Evolutionary conservation across 2,113 vertebrate species (phyloP).

Genomic region (Emydocephalus ijimae): DNA sequence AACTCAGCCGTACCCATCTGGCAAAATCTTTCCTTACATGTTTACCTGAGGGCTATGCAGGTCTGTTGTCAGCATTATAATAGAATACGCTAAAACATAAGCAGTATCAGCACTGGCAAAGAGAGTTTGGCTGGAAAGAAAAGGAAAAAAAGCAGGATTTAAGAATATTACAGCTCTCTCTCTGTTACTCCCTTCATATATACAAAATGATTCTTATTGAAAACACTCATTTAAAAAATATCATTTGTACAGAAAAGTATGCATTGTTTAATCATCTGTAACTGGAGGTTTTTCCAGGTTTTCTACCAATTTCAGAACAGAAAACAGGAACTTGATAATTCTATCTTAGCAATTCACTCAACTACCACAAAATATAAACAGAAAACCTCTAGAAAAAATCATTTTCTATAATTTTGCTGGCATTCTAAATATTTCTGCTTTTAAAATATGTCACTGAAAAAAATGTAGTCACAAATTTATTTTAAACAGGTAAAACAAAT

Average conservation of each 20-base stretch:
- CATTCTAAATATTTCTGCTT: background rate
- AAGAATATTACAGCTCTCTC: background rate
- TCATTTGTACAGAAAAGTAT: background rate
- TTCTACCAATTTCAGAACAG: background rate
- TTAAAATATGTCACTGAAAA: background rate
- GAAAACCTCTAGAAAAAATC: background rate
- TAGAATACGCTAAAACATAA: conserved; percentile 95
- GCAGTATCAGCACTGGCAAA: conserved; percentile 98
- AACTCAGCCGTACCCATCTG: background rate
- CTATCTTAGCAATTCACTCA: background rate
- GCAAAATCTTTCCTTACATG: background rate
- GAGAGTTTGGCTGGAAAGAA: conserved; percentile 82
- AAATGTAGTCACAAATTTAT: background rate
- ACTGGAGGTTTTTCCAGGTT: background rate
- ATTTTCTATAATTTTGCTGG: background rate
- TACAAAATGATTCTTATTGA: background rate
- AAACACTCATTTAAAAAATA: background rate
- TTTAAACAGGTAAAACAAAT: background rate
- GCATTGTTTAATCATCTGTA: background rate
- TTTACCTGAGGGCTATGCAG: conserved; percentile 95
- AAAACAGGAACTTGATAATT: background rate
- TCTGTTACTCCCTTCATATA: background rate
- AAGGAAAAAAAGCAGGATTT: conserved; percentile 43
- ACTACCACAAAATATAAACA: background rate
- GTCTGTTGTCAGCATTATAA: conserved; percentile 98